Evolutionary conservation across 1,140 invertebrate genomes (phyloP).

Genomic region (Leptonema lineaticorne): DNA sequence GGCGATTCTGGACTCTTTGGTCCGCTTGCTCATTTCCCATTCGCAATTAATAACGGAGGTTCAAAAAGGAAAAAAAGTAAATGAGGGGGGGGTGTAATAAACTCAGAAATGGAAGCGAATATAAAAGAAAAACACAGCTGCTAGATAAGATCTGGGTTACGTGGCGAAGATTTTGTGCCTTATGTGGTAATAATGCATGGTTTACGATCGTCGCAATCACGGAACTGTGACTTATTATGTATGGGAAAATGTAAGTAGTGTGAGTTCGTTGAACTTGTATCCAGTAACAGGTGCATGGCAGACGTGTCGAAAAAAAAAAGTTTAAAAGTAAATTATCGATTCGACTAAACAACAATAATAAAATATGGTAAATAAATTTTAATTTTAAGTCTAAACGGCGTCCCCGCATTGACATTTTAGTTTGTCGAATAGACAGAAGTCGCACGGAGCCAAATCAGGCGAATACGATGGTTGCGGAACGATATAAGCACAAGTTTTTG

Average conservation of each 20-base stretch:
- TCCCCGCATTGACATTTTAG: too few relatives aligned
- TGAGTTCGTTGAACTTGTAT: neutral
- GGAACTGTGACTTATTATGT: conserved; percentile 21
- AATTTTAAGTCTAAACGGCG: too few relatives aligned
- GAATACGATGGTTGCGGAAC: too few relatives aligned
- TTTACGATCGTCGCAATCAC: conserved; percentile 12
- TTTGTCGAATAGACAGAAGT: too few relatives aligned
- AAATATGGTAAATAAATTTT: too few relatives aligned
- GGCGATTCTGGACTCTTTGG: too few relatives aligned
- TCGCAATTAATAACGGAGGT: neutral
- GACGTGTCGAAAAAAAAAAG: neutral
- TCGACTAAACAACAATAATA: neutral
- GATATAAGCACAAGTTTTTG: too few relatives aligned
- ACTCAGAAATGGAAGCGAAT: neutral
- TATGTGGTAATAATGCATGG: conserved; percentile 9
- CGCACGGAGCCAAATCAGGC: too few relatives aligned
- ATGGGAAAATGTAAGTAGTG: neutral
- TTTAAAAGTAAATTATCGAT: neutral
- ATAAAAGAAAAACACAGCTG: neutral
- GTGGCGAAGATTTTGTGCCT: neutral
- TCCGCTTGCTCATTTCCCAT: too few relatives aligned
- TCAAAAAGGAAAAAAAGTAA: neutral
- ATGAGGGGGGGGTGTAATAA: neutral
- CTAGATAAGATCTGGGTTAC: neutral
- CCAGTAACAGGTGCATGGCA: neutral